Evolutionary conservation across 2,113 vertebrate genomes (phyloP).

Genomic region (Phalacrocorax pelagicus): DNA sequence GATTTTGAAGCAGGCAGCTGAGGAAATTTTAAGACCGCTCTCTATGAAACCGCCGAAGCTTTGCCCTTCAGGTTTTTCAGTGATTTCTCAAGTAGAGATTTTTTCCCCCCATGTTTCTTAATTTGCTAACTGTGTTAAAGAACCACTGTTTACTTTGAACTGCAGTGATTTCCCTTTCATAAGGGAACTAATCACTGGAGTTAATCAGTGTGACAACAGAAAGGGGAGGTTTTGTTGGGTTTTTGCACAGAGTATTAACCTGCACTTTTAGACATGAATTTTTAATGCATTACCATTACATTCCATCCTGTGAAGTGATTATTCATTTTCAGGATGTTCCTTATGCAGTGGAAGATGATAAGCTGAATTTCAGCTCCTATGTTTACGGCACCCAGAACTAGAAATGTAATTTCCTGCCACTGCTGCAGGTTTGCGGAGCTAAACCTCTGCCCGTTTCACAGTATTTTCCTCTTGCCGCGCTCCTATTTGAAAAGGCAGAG

Average conservation of each 20-base stretch:
- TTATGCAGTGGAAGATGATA: slow-evolving; percentile 52
- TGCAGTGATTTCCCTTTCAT: slow-evolving; percentile 58
- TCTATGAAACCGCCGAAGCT: not conserved
- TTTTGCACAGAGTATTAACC: slow-evolving; percentile 67
- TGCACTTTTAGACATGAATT: slow-evolving; percentile 65
- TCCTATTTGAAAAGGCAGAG: not conserved
- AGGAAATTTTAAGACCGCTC: not conserved
- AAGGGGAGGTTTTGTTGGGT: slow-evolving; percentile 59
- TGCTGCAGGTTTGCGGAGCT: not conserved
- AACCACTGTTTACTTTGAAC: slow-evolving; percentile 57
- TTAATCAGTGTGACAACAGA: slow-evolving; percentile 71
- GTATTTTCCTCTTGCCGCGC: not conserved
- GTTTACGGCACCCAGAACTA: slow-evolving; percentile 49
- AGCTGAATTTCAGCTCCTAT: slow-evolving; percentile 48
- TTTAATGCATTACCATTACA: slow-evolving; percentile 61
- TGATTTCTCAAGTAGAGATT: not conserved
- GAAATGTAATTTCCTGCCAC: slow-evolving; percentile 58
- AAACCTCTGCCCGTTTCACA: not conserved
- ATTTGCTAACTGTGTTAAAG: slow-evolving; percentile 53
- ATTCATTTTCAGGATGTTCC: slow-evolving; percentile 65
- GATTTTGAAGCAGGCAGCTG: not conserved
- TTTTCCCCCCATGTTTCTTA: slow-evolving; percentile 41
- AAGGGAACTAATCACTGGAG: slow-evolving; percentile 65
- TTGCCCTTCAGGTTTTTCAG: slow-evolving; percentile 31
- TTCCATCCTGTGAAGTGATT: slow-evolving; percentile 57